A percentile compares a stretch with the other conserved stretches of the same genome.
phyloP scores from a whole-genome alignment of 1,140 invertebrate genomes.

The Olivierus martensii region DNA sequence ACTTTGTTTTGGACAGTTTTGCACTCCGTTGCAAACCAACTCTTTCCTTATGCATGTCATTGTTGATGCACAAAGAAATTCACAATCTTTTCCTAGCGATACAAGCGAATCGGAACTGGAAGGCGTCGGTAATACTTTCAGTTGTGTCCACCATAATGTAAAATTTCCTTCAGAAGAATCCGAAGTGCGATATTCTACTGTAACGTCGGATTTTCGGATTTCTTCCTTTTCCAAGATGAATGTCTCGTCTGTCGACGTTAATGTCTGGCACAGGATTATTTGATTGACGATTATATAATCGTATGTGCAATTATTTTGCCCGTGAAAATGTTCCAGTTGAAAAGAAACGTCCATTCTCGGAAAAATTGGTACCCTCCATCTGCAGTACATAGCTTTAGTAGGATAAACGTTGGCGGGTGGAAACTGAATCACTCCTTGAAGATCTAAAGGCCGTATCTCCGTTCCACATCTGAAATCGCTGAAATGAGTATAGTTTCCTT shows the following conservation, averaged over 20 bases:
- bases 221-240: slow-evolving; percentile 14
- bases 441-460: slow-evolving; percentile 14
- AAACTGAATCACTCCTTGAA: slow-evolving; percentile 17
- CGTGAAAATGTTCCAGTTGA: slow-evolving; percentile 14
- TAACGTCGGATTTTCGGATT: slow-evolving; percentile 9
- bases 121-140: slow-evolving; percentile 17
- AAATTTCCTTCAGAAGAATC: slow-evolving; percentile 16
- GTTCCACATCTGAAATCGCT: slow-evolving; percentile 17
- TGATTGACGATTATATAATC: slow-evolving; percentile 17
- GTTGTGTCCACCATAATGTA: slow-evolving; percentile 19
- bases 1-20: slow-evolving; percentile 52
- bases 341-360: slow-evolving; percentile 19
- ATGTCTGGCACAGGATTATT: slow-evolving; percentile 14
- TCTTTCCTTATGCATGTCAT: slow-evolving; percentile 62
- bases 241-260: slow-evolving; percentile 3
- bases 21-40: slow-evolving; percentile 68
- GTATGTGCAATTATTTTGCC: slow-evolving; percentile 12
- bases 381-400: slow-evolving; percentile 11
- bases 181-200: slow-evolving; percentile 14
- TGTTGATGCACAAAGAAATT: slow-evolving; percentile 66
- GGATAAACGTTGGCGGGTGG: slow-evolving; percentile 5
- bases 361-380: slow-evolving; percentile 17
- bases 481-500: slow-evolving; percentile 11
- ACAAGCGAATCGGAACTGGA: slow-evolving; percentile 18
- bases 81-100: slow-evolving; percentile 34